A percentile compares a stretch with the other conserved stretches of the same genome.
Evolutionary conservation across 2,797 vertebrate genomes (phyloP).

Genomic region (Lagorchestes hirsutus): DNA sequence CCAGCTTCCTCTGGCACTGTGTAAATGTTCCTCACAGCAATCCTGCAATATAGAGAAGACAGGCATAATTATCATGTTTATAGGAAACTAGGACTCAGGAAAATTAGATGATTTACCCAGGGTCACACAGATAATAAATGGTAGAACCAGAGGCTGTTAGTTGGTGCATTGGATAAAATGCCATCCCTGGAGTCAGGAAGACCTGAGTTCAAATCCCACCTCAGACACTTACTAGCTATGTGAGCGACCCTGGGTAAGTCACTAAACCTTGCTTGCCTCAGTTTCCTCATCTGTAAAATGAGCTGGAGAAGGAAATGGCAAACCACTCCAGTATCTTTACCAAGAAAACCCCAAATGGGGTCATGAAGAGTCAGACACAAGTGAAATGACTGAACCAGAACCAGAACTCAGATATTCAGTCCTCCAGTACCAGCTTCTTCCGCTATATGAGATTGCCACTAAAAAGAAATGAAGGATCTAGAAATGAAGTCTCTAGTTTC

Average conservation of each 20-base stretch:
- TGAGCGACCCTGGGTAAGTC: background rate
- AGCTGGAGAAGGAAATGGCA: background rate
- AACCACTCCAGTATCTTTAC: background rate
- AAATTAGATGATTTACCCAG: background rate
- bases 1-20: background rate
- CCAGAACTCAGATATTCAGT: background rate
- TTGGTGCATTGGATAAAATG: background rate
- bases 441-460: background rate
- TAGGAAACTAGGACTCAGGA: background rate
- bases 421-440: background rate
- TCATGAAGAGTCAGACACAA: background rate
- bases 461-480: slow-evolving; percentile 17
- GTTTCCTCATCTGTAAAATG: background rate
- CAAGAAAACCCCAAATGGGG: background rate
- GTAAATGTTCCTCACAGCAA: background rate
- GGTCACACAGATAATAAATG: background rate
- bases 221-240: background rate
- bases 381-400: background rate
- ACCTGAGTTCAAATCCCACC: background rate
- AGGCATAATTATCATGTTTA: background rate
- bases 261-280: background rate
- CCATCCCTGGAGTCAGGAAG: background rate
- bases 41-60: background rate
- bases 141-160: background rate
- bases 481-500: slow-evolving; percentile 48